These are phyloP conservation scores for Brachystomella parvula DNA, from an alignment of 1,140 invertebrate species.

Conservation along the genomic window DNA sequence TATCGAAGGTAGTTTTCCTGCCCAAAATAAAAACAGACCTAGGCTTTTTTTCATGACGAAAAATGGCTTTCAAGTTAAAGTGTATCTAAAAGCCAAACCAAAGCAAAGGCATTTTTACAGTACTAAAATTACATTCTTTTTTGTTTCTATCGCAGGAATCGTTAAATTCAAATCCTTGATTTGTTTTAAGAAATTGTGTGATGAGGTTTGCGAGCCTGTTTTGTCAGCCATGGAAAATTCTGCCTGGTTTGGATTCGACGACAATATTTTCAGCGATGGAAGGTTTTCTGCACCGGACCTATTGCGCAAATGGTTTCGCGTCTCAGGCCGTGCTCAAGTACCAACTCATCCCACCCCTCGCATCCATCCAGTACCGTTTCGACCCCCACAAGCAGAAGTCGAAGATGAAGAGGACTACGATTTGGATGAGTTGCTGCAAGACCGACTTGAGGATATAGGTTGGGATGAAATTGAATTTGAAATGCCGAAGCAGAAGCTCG, in stretches of 20 bases:
- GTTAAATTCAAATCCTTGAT: not conserved
- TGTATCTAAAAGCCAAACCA: too few species aligned
- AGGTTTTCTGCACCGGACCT: not conserved
- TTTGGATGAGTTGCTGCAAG: conserved; percentile 29
- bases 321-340: not conserved
- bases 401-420: conserved; percentile 34
- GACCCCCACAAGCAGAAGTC: not conserved
- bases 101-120: too few species aligned
- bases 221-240: too few species aligned
- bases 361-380: not conserved
- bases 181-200: too few species aligned
- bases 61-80: too few species aligned
- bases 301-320: not conserved
- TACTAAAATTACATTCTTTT: too few species aligned
- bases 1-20: conserved; percentile 40
- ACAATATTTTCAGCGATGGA: too few species aligned
- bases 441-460: conserved; percentile 26
- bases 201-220: too few species aligned
- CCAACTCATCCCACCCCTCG: not conserved
- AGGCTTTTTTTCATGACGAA: too few species aligned
- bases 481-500: not conserved
- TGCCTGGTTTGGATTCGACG: too few species aligned
- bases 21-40: too few species aligned
- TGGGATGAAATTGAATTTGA: not conserved
- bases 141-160: not conserved